These are phyloP conservation scores for Alentia gelatinosa DNA, from an alignment of 2,888 invertebrate genomes.

Conservation along the genomic window DNA sequence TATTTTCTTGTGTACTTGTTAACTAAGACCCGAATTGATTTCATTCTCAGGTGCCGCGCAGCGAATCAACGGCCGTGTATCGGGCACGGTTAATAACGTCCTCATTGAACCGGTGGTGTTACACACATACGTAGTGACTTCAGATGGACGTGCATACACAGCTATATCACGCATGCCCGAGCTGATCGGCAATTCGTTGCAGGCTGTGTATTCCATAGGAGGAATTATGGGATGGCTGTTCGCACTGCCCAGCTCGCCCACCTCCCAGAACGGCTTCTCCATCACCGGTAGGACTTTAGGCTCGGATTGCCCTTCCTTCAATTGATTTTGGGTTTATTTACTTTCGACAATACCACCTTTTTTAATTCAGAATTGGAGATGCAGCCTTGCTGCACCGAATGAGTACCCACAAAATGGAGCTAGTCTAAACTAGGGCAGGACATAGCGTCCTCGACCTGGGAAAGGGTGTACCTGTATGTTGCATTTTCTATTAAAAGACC, in stretches of 20 bases:
- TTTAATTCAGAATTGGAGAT: too few relatives aligned
- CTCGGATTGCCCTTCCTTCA: too few relatives aligned
- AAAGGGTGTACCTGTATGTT: too few relatives aligned
- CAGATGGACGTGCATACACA: constrained; percentile 84
- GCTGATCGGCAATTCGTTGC: constrained; percentile 89
- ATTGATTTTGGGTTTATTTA: too few relatives aligned
- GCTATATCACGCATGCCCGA: constrained; percentile 91
- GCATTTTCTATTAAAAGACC: too few relatives aligned
- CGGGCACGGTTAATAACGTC: constrained; percentile 90
- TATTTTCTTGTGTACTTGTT: not conserved
- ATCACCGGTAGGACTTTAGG: constrained; percentile 81
- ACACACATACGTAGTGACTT: constrained; percentile 94
- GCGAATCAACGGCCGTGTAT: constrained; percentile 93
- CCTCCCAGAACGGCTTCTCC: constrained; percentile 93
- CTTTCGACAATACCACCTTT: too few relatives aligned
- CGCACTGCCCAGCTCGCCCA: constrained; percentile 87
- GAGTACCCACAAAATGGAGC: too few relatives aligned
- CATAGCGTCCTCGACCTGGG: too few relatives aligned
- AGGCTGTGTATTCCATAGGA: constrained; percentile 84
- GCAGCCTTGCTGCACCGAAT: too few relatives aligned
- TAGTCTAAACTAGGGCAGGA: too few relatives aligned
- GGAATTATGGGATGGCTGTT: constrained; percentile 96
- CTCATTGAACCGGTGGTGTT: constrained; percentile 89
- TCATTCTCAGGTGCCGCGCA: constrained; percentile 91
- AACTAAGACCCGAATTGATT: too few relatives aligned